Evolutionary conservation across 2,797 vertebrate genomes (phyloP).

Genomic region (Synanceia verrucosa): DNA sequence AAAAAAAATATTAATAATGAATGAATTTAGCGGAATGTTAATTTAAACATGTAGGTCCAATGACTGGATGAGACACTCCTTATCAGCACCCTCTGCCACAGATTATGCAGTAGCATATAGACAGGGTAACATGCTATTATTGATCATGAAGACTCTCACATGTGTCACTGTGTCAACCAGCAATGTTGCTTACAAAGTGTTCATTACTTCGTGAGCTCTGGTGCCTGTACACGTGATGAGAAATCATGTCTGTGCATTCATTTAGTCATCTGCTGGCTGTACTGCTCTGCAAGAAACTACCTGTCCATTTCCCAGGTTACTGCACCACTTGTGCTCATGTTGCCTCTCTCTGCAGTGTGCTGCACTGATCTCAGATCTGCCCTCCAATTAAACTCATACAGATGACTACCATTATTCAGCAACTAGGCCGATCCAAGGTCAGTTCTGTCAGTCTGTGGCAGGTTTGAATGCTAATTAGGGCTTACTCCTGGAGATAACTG

Average conservation of each 20-base stretch:
- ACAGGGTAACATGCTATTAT: background rate
- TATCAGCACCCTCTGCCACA: background rate
- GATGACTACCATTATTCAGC: conserved; percentile 4
- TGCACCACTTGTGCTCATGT: background rate
- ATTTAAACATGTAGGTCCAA: too few relatives aligned
- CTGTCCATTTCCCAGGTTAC: background rate
- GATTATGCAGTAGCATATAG: background rate
- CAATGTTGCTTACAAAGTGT: background rate
- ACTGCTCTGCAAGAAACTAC: background rate
- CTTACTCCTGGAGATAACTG: conserved; percentile 17
- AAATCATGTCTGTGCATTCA: conserved; percentile 1
- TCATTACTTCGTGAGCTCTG: background rate
- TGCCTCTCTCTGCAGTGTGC: background rate
- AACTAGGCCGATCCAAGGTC: conserved; percentile 45
- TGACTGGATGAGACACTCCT: background rate
- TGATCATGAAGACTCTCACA: background rate
- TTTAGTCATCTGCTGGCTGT: background rate
- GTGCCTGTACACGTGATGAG: conserved; percentile 1
- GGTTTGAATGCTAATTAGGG: conserved; percentile 48
- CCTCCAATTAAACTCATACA: conserved; percentile 24
- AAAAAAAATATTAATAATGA: too few relatives aligned
- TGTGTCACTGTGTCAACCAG: background rate
- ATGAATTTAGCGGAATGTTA: too few relatives aligned
- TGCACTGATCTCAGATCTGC: conserved; percentile 43
- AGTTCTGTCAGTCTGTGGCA: conserved; percentile 20